A percentile compares a stretch with the other conserved stretches of the same genome.
phyloP scores from a whole-genome alignment of 2,113 vertebrate genomes.

The Gnathonemus longibarbis region DNA sequence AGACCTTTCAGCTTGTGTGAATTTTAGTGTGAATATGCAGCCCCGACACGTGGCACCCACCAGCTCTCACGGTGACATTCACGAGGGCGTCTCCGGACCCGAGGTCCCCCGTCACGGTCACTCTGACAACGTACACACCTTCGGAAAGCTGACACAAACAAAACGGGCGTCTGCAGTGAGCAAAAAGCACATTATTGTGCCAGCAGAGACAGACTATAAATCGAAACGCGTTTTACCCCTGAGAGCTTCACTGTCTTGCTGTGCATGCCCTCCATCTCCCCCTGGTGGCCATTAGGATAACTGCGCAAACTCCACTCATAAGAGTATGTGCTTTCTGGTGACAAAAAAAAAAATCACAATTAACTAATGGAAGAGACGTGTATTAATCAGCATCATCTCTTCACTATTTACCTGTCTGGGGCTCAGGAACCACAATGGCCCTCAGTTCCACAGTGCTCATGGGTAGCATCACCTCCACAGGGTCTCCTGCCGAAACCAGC shows the following conservation, averaged over 20 bases:
- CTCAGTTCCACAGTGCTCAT: constrained; percentile 54
- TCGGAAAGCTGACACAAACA: constrained; percentile 52
- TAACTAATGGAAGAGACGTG: neutral
- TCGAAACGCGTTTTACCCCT: constrained; percentile 49
- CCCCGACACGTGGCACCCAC: constrained; percentile 39
- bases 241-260: constrained; percentile 54
- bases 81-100: constrained; percentile 66
- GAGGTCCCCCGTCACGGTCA: constrained; percentile 58
- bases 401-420: constrained; percentile 48
- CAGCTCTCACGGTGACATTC: constrained; percentile 67
- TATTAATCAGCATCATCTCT: neutral
- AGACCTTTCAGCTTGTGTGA: neutral
- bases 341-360: neutral
- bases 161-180: neutral
- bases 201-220: neutral
- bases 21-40: neutral
- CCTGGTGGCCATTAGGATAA: constrained; percentile 56
- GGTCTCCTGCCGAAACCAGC: constrained; percentile 53
- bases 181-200: neutral
- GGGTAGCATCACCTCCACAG: constrained; percentile 50
- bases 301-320: constrained; percentile 67
- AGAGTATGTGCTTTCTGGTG: constrained; percentile 55
- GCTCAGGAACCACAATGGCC: constrained; percentile 49
- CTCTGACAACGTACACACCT: constrained; percentile 62
- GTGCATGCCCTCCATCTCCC: constrained; percentile 55